Evolutionary conservation across 2,888 invertebrate genomes (phyloP).

Genomic region (Odontocolon sp.): DNA sequence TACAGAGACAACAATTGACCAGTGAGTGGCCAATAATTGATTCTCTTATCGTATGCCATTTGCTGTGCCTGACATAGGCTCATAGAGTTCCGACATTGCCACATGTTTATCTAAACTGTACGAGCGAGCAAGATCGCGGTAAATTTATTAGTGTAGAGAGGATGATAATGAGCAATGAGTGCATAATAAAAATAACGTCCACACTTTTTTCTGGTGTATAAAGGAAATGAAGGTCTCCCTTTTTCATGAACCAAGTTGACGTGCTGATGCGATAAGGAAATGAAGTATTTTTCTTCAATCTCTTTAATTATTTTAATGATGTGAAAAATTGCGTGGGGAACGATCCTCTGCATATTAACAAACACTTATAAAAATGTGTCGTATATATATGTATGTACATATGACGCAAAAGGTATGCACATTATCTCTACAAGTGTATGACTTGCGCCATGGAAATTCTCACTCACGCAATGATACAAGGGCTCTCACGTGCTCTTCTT

Average conservation of each 20-base stretch:
- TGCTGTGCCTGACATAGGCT: no score
- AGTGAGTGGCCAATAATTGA: no score
- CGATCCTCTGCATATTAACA: neutral
- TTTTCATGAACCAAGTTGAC: constrained; percentile 12
- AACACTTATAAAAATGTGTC: no score
- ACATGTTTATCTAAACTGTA: constrained; percentile 5
- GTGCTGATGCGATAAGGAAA: constrained; percentile 17
- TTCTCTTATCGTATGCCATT: no score
- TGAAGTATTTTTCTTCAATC: neutral
- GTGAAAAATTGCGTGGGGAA: neutral
- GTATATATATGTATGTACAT: neutral
- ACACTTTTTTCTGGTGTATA: neutral
- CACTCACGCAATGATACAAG: constrained; percentile 27
- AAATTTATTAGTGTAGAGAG: constrained; percentile 56
- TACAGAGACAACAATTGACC: no score
- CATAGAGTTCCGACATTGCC: no score
- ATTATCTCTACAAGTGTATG: neutral
- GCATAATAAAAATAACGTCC: constrained; percentile 45
- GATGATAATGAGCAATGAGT: constrained; percentile 52
- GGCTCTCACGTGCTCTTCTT: constrained; percentile 24
- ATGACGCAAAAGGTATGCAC: neutral
- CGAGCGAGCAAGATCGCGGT: constrained; percentile 28
- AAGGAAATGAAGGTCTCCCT: neutral
- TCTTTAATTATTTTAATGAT: constrained; percentile 45
- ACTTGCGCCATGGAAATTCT: constrained; percentile 24